Percentiles rank a stretch among this genome's conserved stretches.
phyloP scores from a whole-genome alignment of 2,113 vertebrate genomes.

The Chlorocebus sabaeus region DNA sequence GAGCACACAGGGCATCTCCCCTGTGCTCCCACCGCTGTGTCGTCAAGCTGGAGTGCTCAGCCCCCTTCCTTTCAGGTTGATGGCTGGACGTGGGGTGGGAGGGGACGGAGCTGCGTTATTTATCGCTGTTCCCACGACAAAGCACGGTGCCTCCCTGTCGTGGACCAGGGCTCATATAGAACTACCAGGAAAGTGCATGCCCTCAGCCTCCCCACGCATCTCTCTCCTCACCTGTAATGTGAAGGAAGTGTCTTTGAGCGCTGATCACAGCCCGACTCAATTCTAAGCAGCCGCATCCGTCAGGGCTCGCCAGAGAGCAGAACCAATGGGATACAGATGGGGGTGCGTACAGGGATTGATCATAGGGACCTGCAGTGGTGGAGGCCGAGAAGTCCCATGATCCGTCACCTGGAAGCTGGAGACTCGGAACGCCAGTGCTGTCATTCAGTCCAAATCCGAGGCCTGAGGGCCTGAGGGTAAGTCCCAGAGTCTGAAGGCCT shows the following conservation, averaged over 20 bases:
- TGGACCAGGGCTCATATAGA: rapidly evolving
- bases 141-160: rapidly evolving
- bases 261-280: rapidly evolving
- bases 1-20: rapidly evolving
- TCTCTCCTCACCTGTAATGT: neutral
- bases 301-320: neutral
- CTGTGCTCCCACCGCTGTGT: rapidly evolving
- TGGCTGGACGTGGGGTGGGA: rapidly evolving
- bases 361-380: neutral
- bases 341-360: rapidly evolving
- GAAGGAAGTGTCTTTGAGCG: rapidly evolving
- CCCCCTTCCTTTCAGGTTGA: neutral
- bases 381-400: neutral
- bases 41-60: too few species aligned
- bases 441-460: neutral
- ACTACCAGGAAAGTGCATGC: rapidly evolving
- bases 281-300: neutral
- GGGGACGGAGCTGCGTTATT: neutral
- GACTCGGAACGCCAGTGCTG: neutral
- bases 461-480: neutral
- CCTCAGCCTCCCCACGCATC: rapidly evolving
- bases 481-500: neutral
- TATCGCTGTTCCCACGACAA: rapidly evolving
- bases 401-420: neutral
- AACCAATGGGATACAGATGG: neutral